Base-by-base conservation (phyloP, 2,888 invertebrate genomes). In the Rhingia rostrata region DNA sequence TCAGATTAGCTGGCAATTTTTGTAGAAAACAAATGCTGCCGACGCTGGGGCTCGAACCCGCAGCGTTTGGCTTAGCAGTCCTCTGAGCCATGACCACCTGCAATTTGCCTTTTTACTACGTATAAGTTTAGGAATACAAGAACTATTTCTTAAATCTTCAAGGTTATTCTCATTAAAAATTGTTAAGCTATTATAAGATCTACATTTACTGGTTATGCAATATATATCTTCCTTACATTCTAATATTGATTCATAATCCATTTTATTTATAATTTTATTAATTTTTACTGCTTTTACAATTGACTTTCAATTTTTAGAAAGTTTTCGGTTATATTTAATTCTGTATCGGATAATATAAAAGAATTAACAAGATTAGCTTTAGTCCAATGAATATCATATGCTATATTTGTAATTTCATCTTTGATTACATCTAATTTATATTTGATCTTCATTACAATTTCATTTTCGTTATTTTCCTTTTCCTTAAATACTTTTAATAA, bases 281-380 rank as follows among this genome's bases (percentile, higher is more conserved):
- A 32, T 70, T 37, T 79, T 79, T 56, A 69, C 58, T 37, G 84
- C 53, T 64, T 74, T 79, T n/a, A 78, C 33, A 10, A 67, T 4
- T 9, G 58, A n/a, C 37, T 74, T 60, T 78, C 69, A 30, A 41
- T 64, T 14, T 81, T 54, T 37, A 83, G n/a, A n/a, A 63, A 35
- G 10, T 78, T 37, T 33, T 43, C 67, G 30, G 41, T 47, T n/a
- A 60, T 41, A 33, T 72, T 56, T 39, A 77, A 51, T 77, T 82
- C 66, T 3, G 32, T 61, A 9, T 43, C 53, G 6, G 75, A 75
- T 12, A 75, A 32, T 7, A 82, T 53, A 7, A 54, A 58, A 0
- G 75, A 47, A 54, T 82, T 77, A 5, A 77, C 56, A 9, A 77
- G 67, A n/a, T 66, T 60, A 32, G n/a, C n/a, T 37, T 53, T 81